These are phyloP conservation scores for Polypterus senegalus DNA, from an alignment of 2,113 vertebrate genomes.

Conservation along the genomic window DNA sequence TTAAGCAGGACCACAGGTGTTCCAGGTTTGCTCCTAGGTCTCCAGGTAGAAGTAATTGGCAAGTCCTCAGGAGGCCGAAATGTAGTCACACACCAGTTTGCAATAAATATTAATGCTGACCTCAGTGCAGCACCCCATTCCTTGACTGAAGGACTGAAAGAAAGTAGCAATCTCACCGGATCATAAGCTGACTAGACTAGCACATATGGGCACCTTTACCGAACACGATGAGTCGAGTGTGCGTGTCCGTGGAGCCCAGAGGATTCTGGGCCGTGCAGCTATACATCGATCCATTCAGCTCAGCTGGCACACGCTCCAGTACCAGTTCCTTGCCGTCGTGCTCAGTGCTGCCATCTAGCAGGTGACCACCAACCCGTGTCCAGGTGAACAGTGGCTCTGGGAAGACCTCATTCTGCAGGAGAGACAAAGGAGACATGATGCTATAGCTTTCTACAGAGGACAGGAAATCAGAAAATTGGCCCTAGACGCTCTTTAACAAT, in stretches of 20 bases:
- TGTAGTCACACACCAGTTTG: neutral
- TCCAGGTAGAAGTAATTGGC: neutral
- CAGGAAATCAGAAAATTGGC: no score
- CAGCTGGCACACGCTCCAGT: slow-evolving; percentile 79
- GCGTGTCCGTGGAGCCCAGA: slow-evolving; percentile 89
- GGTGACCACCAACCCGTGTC: slow-evolving; percentile 82
- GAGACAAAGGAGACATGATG: neutral
- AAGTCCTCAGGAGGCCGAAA: neutral
- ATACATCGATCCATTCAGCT: slow-evolving; percentile 95
- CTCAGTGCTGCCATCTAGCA: slow-evolving; percentile 78
- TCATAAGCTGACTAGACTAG: neutral
- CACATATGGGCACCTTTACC: slow-evolving; percentile 43
- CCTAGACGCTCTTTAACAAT: no score
- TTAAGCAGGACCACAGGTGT: neutral
- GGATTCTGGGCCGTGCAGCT: slow-evolving; percentile 95
- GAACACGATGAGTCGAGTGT: slow-evolving; percentile 93
- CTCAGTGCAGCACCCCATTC: neutral
- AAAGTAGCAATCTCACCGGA: neutral
- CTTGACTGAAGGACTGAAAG: neutral
- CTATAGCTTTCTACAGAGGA: neutral
- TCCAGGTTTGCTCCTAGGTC: neutral
- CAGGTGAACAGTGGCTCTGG: slow-evolving; percentile 92
- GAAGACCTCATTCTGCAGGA: slow-evolving; percentile 81
- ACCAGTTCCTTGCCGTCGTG: slow-evolving; percentile 77
- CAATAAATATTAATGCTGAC: neutral